phyloP scores from a whole-genome alignment of 1,140 invertebrate genomes.

The Procambarus virginalis region DNA sequence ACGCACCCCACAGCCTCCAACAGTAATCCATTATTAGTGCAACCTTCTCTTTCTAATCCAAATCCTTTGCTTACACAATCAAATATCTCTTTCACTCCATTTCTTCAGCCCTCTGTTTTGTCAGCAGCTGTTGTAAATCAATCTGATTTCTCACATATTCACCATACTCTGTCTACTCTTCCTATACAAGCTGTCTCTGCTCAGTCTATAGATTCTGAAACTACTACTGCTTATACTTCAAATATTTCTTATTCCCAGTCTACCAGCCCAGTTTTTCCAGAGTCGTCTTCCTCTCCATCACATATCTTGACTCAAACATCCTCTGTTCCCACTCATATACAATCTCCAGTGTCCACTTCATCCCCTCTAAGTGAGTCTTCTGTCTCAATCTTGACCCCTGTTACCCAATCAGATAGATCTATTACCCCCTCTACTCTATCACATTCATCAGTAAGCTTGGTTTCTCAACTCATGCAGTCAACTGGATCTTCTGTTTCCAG shows the following conservation, averaged over 20 bases:
- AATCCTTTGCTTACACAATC: slow-evolving; percentile 27
- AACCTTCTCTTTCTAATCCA: slow-evolving; percentile 22
- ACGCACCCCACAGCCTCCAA: slow-evolving; percentile 12
- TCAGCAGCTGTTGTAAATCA: slow-evolving; percentile 46
- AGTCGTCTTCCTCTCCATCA: slow-evolving; percentile 14
- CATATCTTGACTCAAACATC: slow-evolving; percentile 19
- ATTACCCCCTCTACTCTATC: not conserved
- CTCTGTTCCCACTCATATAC: slow-evolving; percentile 7
- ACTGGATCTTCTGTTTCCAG: not conserved
- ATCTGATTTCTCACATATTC: slow-evolving; percentile 31
- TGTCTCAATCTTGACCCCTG: slow-evolving; percentile 7
- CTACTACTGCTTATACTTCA: slow-evolving; percentile 5
- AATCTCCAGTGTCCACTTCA: not conserved
- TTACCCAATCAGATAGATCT: slow-evolving; percentile 13
- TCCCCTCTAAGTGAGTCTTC: slow-evolving; percentile 8
- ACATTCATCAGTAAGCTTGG: slow-evolving; percentile 8
- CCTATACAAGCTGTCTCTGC: slow-evolving; percentile 39
- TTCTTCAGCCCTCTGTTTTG: slow-evolving; percentile 40
- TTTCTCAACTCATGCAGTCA: not conserved
- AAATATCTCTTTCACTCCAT: slow-evolving; percentile 33
- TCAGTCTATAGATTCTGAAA: slow-evolving; percentile 28
- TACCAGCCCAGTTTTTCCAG: slow-evolving; percentile 4
- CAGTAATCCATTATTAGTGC: slow-evolving; percentile 24
- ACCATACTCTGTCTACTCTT: slow-evolving; percentile 36
- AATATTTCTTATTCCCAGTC: slow-evolving; percentile 14